A percentile compares a stretch with the other conserved stretches of the same genome.
Evolutionary conservation across 2,888 invertebrate species (phyloP).

Genomic region (Amblyjoppa fuscipennis): DNA sequence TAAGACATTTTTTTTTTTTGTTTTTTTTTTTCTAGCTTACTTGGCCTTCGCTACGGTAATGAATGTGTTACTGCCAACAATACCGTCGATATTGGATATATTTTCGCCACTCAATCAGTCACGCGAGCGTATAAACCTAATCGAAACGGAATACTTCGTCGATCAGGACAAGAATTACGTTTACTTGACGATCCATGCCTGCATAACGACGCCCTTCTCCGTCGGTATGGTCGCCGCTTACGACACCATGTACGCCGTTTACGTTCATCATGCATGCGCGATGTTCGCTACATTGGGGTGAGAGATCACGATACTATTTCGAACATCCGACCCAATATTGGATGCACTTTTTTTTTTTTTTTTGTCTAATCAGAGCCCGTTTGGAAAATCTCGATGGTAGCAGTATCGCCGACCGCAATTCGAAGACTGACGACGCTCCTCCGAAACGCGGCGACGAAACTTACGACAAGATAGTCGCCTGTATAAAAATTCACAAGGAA

Average conservation of each 20-base stretch:
- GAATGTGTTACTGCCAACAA: slow-evolving; percentile 52
- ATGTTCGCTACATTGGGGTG: slow-evolving; percentile 62
- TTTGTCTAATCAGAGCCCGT: slow-evolving; percentile 33
- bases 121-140: slow-evolving; percentile 52
- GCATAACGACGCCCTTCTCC: slow-evolving; percentile 58
- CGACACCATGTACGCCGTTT: slow-evolving; percentile 61
- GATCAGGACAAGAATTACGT: slow-evolving; percentile 64
- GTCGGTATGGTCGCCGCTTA: slow-evolving; percentile 54
- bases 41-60: slow-evolving; percentile 44
- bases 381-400: slow-evolving; percentile 39
- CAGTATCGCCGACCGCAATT: background rate
- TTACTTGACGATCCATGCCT: slow-evolving; percentile 59
- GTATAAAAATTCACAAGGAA: slow-evolving; percentile 57
- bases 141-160: slow-evolving; percentile 66
- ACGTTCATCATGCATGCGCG: slow-evolving; percentile 62
- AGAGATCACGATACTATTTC: background rate
- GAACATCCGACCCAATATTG: background rate
- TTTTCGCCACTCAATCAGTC: slow-evolving; percentile 64
- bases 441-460: slow-evolving; percentile 3
- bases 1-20: too few species aligned
- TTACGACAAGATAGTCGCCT: slow-evolving; percentile 48
- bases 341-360: background rate
- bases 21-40: slow-evolving; percentile 36
- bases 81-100: slow-evolving; percentile 60
- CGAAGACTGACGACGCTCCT: background rate